Base-by-base conservation (phyloP, 2,113 vertebrate genomes). In the Xiphophorus hellerii region DNA sequence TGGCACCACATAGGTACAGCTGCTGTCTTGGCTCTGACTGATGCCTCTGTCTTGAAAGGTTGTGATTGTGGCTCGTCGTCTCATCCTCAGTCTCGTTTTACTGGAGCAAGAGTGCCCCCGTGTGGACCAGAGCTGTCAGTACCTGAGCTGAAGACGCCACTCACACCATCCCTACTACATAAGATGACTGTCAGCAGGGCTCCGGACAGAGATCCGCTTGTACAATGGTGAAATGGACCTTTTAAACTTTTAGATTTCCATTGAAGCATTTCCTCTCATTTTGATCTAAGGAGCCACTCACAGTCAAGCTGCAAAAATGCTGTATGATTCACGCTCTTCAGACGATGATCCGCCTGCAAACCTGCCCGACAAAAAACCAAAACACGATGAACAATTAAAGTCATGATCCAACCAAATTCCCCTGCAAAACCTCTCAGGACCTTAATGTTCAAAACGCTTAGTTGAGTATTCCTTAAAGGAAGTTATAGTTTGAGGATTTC, bases 1-100 rank as follows among this genome's bases (percentile, higher is more conserved):
- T 69, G 94, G 94, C 85, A 93, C 95, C 78, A 93, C 95, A 78
- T 96, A 97, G 97, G 97, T 99, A 89, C 66, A 73, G 73, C n/a
- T 35, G 73, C 69, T 79, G 33, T 77, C 69, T 66, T 66, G 68
- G 14, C 74, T 68, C 61, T 2, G 71, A 74, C 20, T 0, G 29
- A 77, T 73, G 39, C 30, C 29, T n/a, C 62, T 35, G 67, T 42
- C 67, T 77, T 62, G 62, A 29, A 31, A 44, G 29, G 0, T 66
- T 51, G 42, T 65, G 28, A 66, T 67, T 66, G 42, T 44, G 61
- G 31, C 69, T 48, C 81, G 73, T 48, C 81, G 73, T 76, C 75
- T 66, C 9, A 31, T 73, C 82, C 69, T 30, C 88, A 95, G 94
- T 94, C 88, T 37, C 64, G 92, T 91, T 92, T 90, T 82, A 67